Evolutionary conservation across 2,113 vertebrate genomes (phyloP).

Genomic region (Eubucco bourcierii): DNA sequence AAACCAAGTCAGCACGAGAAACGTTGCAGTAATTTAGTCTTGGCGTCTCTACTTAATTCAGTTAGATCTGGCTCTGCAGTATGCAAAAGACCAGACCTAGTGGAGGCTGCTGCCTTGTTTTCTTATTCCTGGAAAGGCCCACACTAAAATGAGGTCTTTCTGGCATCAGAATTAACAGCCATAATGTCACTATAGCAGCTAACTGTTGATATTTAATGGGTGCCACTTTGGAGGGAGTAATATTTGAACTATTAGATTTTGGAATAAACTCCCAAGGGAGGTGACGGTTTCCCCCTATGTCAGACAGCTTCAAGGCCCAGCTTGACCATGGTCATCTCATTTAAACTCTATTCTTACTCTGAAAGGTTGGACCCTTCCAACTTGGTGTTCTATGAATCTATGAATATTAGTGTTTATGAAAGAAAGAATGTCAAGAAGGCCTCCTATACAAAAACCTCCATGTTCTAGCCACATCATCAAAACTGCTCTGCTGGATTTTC

Average conservation of each 20-base stretch:
- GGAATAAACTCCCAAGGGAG: too few species aligned
- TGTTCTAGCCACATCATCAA: neutral
- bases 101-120: constrained; percentile 9
- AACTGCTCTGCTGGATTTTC: neutral
- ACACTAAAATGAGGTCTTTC: constrained; percentile 48
- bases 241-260: neutral
- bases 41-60: constrained; percentile 62
- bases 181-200: constrained; percentile 11
- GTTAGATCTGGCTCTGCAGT: constrained; percentile 57
- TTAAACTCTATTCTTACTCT: too few species aligned
- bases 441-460: neutral
- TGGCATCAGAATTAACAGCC: constrained; percentile 21
- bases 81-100: constrained; percentile 46
- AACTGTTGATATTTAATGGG: constrained; percentile 11
- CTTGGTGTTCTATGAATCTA: too few species aligned
- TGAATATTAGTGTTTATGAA: neutral
- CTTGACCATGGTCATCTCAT: too few species aligned
- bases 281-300: too few species aligned
- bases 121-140: constrained; percentile 61
- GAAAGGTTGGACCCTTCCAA: too few species aligned
- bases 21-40: constrained; percentile 64
- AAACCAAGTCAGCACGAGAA: constrained; percentile 59
- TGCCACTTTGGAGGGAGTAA: neutral
- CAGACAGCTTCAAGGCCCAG: too few species aligned
- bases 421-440: neutral